Base-by-base conservation (phyloP, 2,888 invertebrate species). In the Dryobotodes eremita region DNA sequence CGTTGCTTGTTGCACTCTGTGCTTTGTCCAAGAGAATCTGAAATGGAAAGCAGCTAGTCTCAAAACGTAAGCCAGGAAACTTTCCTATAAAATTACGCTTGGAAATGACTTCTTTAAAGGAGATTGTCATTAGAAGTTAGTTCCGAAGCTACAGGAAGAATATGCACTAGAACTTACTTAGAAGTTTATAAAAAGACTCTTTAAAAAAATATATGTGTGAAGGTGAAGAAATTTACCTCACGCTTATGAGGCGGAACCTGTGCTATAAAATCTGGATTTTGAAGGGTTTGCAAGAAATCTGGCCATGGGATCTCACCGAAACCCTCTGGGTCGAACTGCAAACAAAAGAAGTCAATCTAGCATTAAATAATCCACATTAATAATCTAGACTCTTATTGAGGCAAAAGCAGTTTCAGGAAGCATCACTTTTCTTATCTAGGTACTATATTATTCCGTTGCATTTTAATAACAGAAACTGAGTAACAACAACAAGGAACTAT, bases 251-350 rank as follows among this genome's bases (percentile, higher is more conserved):
- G 97, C 89, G 98, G 98, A 93, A 98, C 98, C 95, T 98, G 98
- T 86, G 98, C 97, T 92, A 97, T 97, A 96, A 98, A 98, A 92
- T 98, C 98, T n/a, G 98, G 97, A 86, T 98, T 98, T 91, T 97
- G 97, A 89, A 99, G 97, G 31, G 98, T 98, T 89, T 97, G 97
- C 88, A 98, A 93, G 94, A 99, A 98, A 93, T 99, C 98, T 73
- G 98, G 97, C 97, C 99, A 98, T 66, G 98, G 98, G 91, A 99
- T 99, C 97, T 99, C 99, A 17, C 99, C 99, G 92, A 99, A 99
- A 64, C 99, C 99, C 96, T 99, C 99, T 15, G 98, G 98, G 96
- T 99, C 99, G 93, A 98, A 99, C 98, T 99, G 96, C 78, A 95
- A 46, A 94, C 84, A 89, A 90, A 71, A 1, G 31, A 64, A 69